Conservation (phyloP, 2,888 invertebrate species). For the Anorthoa munda region DNA sequence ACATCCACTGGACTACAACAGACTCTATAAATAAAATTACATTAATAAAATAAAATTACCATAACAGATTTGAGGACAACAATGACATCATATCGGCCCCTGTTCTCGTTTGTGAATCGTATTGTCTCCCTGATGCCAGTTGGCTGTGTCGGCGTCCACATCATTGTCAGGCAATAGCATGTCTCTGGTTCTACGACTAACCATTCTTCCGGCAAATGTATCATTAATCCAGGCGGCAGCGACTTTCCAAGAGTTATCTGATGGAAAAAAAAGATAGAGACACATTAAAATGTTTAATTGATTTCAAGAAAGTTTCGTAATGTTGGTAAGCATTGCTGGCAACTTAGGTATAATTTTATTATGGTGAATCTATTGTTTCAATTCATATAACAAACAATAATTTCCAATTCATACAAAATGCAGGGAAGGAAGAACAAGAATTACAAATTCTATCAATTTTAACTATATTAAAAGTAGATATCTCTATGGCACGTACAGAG, state of each 20-base stretch:
- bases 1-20: not conserved
- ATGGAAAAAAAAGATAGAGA: conserved; percentile 15
- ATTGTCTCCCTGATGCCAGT: conserved; percentile 92
- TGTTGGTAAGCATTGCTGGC: not conserved
- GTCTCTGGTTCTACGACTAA: conserved; percentile 89
- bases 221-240: conserved; percentile 90
- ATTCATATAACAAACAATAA: too few species aligned
- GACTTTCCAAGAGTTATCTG: conserved; percentile 83
- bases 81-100: conserved; percentile 93
- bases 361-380: too few species aligned
- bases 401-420: not conserved
- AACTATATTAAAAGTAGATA: too few species aligned
- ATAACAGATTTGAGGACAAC: conserved; percentile 91
- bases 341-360: too few species aligned
- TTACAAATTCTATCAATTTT: too few species aligned
- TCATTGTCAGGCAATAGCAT: conserved; percentile 90
- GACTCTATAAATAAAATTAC: conserved; percentile 2
- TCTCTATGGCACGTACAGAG: too few species aligned
- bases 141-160: conserved; percentile 92
- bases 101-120: conserved; percentile 92
- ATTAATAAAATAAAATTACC: conserved; percentile 72
- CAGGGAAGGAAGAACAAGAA: not conserved
- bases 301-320: not conserved
- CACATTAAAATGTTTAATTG: not conserved
- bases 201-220: conserved; percentile 91